phyloP scores from a whole-genome alignment of 1,140 invertebrate species.

The Hylaeus anthracinus region DNA sequence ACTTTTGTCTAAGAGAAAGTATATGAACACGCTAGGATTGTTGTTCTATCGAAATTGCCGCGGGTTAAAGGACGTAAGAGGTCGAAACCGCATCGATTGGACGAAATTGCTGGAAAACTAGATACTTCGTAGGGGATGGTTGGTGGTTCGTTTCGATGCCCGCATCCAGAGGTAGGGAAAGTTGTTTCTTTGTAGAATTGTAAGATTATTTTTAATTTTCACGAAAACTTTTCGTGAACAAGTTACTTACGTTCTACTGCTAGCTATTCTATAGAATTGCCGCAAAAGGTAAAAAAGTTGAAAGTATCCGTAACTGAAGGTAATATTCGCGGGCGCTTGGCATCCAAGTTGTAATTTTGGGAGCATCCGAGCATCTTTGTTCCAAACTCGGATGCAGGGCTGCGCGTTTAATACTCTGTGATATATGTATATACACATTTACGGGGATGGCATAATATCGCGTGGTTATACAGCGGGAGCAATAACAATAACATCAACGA shows the following conservation, averaged over 20 bases:
- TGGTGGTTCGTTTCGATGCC: too few species aligned
- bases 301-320: constrained; percentile 1
- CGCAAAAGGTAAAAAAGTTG: not conserved
- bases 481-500: constrained; percentile 28
- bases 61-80: too few species aligned
- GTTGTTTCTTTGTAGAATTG: too few species aligned
- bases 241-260: too few species aligned
- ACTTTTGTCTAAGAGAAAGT: not conserved
- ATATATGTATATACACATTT: constrained; percentile 13
- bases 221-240: too few species aligned
- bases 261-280: not conserved
- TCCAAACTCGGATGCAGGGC: not conserved
- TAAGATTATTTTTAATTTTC: too few species aligned
- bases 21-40: not conserved
- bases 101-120: too few species aligned
- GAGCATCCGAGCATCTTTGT: not conserved
- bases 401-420: constrained; percentile 15
- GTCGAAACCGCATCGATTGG: too few species aligned
- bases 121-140: too few species aligned
- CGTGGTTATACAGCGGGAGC: constrained; percentile 6
- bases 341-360: constrained; percentile 7
- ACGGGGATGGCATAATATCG: constrained; percentile 22
- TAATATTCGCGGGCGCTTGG: not conserved
- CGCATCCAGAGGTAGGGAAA: too few species aligned
- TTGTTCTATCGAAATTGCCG: not conserved